These are phyloP conservation scores for Pteruthius melanotis DNA, from an alignment of 2,113 vertebrate species.

Conservation along the genomic window DNA sequence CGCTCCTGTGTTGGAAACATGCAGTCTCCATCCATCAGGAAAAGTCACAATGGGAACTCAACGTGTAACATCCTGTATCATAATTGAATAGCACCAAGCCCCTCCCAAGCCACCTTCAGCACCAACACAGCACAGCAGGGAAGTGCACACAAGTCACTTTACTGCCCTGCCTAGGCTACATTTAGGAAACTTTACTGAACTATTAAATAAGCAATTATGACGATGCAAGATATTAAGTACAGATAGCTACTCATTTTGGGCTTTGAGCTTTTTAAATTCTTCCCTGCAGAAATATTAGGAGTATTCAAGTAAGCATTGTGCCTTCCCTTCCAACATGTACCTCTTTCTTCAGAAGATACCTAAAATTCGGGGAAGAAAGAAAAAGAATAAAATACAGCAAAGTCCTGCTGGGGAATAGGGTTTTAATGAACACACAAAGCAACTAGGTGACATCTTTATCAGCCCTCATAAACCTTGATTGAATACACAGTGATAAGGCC, in stretches of 20 bases:
- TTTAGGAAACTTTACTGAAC: conserved; percentile 75
- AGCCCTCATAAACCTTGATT: conserved; percentile 98
- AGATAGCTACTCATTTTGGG: conserved; percentile 2
- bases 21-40: not conserved
- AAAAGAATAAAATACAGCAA: not conserved
- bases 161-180: conserved; percentile 72
- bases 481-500: conserved; percentile 95
- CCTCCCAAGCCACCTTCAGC: not conserved
- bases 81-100: not conserved
- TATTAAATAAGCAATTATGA: conserved; percentile 89
- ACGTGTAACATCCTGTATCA: too few species aligned
- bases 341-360: not conserved
- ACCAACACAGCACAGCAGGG: not conserved
- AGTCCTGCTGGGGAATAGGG: conserved; percentile 53
- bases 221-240: conserved; percentile 78
- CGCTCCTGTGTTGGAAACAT: not conserved
- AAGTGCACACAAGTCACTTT: conserved; percentile 65
- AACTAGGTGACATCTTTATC: conserved; percentile 89
- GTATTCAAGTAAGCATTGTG: not conserved
- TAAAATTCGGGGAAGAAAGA: not conserved
- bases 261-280: not conserved
- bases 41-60: not conserved
- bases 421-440: conserved; percentile 80
- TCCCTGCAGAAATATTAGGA: not conserved
- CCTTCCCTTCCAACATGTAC: not conserved